Percentiles rank a stretch among this genome's conserved stretches.
Conservation (phyloP, 2,113 vertebrate genomes). For the Xenopus borealis region DNA sequence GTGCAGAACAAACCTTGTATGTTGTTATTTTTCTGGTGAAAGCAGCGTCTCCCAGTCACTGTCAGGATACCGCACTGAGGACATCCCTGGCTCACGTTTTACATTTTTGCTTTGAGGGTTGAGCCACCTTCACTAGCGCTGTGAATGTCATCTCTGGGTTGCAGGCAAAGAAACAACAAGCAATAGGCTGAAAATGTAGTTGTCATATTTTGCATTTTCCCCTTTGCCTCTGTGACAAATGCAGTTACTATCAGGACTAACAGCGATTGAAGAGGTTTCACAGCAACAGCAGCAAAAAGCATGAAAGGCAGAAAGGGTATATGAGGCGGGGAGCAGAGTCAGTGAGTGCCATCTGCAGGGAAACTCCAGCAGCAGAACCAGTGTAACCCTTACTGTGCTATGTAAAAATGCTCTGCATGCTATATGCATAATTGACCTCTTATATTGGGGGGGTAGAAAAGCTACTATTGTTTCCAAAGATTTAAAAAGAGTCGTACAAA, state of each 20-base stretch:
- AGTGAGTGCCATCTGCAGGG: constrained; percentile 41
- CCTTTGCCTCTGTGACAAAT: constrained; percentile 26
- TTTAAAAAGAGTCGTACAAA: too few relatives aligned
- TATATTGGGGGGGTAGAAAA: too few relatives aligned
- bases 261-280: constrained; percentile 33
- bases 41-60: constrained; percentile 10
- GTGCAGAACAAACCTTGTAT: background rate
- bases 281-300: constrained; percentile 31
- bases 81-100: constrained; percentile 25
- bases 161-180: constrained; percentile 5
- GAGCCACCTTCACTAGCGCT: constrained; percentile 14
- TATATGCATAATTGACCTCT: background rate
- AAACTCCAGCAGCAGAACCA: constrained; percentile 22
- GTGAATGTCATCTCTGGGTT: constrained; percentile 4
- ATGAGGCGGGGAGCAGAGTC: constrained; percentile 33
- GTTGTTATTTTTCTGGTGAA: constrained; percentile 8
- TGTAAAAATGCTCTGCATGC: background rate
- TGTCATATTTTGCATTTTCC: constrained; percentile 24
- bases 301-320: constrained; percentile 11
- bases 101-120: constrained; percentile 32
- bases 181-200: constrained; percentile 7
- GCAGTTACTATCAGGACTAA: constrained; percentile 37
- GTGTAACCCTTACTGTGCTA: background rate
- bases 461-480: too few relatives aligned
- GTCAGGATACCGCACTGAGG: constrained; percentile 26